Evolutionary conservation across 2,113 vertebrate species (phyloP), one percentile per base, ranked within the genome.

Genomic region (Elephantulus edwardii): DNA sequence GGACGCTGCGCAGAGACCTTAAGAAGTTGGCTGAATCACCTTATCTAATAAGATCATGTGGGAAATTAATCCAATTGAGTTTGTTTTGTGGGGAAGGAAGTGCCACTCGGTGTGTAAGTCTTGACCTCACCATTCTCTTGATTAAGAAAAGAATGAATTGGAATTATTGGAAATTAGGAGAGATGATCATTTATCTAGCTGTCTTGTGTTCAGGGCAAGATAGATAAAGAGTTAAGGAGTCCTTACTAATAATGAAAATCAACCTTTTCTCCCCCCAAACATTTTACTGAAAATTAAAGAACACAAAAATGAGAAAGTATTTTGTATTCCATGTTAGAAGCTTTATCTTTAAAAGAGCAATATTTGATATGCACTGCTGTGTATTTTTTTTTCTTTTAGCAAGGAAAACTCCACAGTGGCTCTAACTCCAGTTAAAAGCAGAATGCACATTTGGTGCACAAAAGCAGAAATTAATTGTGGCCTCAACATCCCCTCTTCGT

Each of bases 381-480:
- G 11, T 60, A 83, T 50, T 44, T 10, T 66, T 48, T 94, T 54
- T 89, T 56, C 68, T 78, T 42, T 44, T 52, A 56, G 81, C 48
- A 92, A 16, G 87, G 84, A 93, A 96, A 92, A 95, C 84, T 93
- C 84, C 40, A 72, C 1, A n/a, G 62, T 88, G 87, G 91, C 80
- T 94, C n/a, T 8, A 40, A 96, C 95, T 96, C 96, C 95, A 92
- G 93, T 82, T 62, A 96, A 92, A 90, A 95, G 96, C 88, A 96
- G 93, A 90, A 97, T 93, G 92, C 71, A 86, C 96, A 92, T 95
- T 93, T 84, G 95, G 94, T 89, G 48, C 92, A 91, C 48, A 77
- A 92, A 95, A 85, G 71, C 84, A 96, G n/a, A 96, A 95, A 96
- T 97, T 97, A 97, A 97, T 97, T 93, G 95, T 52, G 93, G 89